A percentile compares a stretch with the other conserved stretches of the same genome.
Conservation (phyloP, 2,797 vertebrate genomes). For the Leptoclinus maculatus region DNA sequence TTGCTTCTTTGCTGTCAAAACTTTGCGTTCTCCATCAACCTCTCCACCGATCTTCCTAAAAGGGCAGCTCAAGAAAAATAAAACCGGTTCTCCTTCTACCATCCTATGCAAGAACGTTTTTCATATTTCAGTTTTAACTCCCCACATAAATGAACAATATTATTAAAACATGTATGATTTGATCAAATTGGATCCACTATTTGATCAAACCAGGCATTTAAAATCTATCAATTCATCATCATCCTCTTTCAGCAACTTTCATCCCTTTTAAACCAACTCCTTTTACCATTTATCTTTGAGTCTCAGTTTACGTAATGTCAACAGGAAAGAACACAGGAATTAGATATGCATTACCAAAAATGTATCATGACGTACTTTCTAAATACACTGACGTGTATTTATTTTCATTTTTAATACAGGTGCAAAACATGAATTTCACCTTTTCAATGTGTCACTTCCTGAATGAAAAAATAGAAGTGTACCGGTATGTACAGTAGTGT, state of each 20-base stretch:
- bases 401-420: neutral
- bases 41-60: conserved; percentile 7
- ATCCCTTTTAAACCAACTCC: neutral
- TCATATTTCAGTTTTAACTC: neutral
- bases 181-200: neutral
- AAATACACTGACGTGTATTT: neutral
- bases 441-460: neutral
- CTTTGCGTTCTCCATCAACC: too few relatives aligned
- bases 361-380: neutral
- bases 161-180: neutral
- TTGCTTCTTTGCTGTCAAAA: conserved; percentile 54
- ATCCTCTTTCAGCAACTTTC: conserved; percentile 6
- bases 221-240: neutral
- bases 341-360: neutral
- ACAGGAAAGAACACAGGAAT: neutral
- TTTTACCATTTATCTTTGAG: neutral
- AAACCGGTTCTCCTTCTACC: conserved; percentile 6
- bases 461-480: neutral
- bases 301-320: neutral
- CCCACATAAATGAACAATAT: neutral
- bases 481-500: too few relatives aligned
- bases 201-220: neutral
- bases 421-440: neutral
- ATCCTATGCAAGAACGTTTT: neutral
- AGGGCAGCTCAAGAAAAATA: conserved; percentile 3